Evolutionary conservation across 2,888 invertebrate species (phyloP).

Genomic region (Lucinisca nassula): DNA sequence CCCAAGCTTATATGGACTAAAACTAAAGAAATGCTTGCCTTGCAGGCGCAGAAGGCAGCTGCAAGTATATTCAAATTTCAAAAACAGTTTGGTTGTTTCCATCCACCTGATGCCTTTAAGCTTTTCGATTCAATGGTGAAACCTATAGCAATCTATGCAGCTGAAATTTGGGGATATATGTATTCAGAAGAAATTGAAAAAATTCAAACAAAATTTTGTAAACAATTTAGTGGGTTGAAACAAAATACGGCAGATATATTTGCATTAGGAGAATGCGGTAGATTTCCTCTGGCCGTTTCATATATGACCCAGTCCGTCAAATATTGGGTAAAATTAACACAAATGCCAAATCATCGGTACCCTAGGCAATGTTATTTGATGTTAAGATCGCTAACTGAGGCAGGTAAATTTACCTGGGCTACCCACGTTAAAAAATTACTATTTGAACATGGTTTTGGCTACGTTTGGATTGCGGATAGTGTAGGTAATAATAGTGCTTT

Average conservation of each 20-base stretch:
- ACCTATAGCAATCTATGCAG: background rate
- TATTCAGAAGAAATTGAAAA: background rate
- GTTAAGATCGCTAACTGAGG: constrained; percentile 22
- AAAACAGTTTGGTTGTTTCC: constrained; percentile 13
- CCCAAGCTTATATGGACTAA: background rate
- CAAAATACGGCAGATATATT: constrained; percentile 4
- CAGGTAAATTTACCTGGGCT: constrained; percentile 4
- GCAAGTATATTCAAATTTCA: background rate
- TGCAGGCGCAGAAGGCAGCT: background rate
- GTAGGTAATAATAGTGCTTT: constrained; percentile 26
- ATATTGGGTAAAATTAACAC: constrained; percentile 30
- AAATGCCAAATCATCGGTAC: constrained; percentile 24
- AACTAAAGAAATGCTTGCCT: background rate
- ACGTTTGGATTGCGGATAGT: constrained; percentile 24
- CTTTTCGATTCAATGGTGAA: constrained; percentile 15
- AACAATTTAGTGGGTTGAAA: background rate
- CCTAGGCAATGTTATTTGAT: constrained; percentile 33
- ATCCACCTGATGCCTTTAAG: background rate
- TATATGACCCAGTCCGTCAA: constrained; percentile 23
- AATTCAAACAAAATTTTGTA: background rate
- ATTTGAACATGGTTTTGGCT: constrained; percentile 34
- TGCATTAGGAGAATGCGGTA: constrained; percentile 17
- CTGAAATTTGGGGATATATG: background rate
- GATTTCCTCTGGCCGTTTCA: constrained; percentile 7
- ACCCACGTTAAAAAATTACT: background rate